phyloP scores from a whole-genome alignment of 2,888 invertebrate genomes.

The Dromius quadrimaculatus region DNA sequence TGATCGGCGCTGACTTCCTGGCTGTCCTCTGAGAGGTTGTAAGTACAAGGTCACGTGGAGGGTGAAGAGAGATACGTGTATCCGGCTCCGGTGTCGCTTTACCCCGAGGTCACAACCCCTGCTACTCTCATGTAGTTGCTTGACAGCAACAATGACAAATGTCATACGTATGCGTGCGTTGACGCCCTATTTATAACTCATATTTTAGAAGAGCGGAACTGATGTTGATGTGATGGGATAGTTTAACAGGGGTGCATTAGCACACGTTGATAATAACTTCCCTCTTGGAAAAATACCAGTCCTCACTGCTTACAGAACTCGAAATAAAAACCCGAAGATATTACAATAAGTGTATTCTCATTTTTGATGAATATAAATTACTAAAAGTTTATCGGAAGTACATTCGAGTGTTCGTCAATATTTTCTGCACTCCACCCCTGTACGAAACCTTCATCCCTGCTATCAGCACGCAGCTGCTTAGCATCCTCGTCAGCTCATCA shows the following conservation, averaged over 20 bases:
- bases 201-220: conserved; percentile 32
- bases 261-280: too few relatives aligned
- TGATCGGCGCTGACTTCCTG: conserved; percentile 46
- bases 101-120: conserved; percentile 26
- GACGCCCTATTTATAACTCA: conserved; percentile 42
- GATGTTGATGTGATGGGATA: conserved; percentile 13
- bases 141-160: conserved; percentile 41
- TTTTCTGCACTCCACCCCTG: background rate
- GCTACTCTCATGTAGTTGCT: background rate
- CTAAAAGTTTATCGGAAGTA: too few relatives aligned
- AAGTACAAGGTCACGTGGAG: conserved; percentile 23
- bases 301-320: too few relatives aligned
- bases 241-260: conserved; percentile 6
- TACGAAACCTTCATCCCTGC: background rate
- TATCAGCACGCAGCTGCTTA: conserved; percentile 35
- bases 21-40: conserved; percentile 10
- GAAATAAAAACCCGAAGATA: too few relatives aligned
- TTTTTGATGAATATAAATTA: too few relatives aligned
- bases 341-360: too few relatives aligned
- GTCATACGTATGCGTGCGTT: conserved; percentile 27
- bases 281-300: too few relatives aligned
- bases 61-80: conserved; percentile 4
- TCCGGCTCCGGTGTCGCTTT: conserved; percentile 33
- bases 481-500: conserved; percentile 33
- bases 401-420: too few relatives aligned